Evolutionary conservation across 2,797 vertebrate genomes (phyloP).

Genomic region (Mus spretus): DNA sequence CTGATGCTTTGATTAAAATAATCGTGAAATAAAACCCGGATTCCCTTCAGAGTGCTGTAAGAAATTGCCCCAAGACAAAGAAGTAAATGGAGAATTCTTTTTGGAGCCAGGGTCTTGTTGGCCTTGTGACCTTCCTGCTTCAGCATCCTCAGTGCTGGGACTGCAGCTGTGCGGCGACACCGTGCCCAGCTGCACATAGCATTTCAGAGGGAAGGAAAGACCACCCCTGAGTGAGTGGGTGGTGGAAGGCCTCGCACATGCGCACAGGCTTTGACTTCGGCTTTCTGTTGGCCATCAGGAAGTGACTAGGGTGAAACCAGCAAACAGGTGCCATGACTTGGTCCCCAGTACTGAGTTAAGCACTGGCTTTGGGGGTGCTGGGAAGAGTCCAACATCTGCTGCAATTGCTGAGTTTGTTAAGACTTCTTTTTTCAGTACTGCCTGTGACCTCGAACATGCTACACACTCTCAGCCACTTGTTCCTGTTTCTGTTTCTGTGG

Average conservation of each 20-base stretch:
- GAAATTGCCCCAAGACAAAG: conserved; percentile 52
- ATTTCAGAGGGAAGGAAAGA: background rate
- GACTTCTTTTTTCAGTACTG: background rate
- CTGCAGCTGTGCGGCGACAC: background rate
- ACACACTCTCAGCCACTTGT: background rate
- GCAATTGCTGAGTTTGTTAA: background rate
- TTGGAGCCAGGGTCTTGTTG: background rate
- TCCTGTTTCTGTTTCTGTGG: background rate
- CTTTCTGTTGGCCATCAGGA: conserved; percentile 20
- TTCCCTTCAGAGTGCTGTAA: conserved; percentile 35
- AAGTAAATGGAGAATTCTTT: background rate
- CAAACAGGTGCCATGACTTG: background rate
- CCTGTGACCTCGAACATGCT: background rate
- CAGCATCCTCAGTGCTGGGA: background rate
- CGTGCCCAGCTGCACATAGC: background rate
- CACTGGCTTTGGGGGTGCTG: background rate
- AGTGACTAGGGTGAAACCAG: conserved; percentile 13
- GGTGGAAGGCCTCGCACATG: background rate
- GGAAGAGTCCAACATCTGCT: background rate
- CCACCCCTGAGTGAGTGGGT: background rate
- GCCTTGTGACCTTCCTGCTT: background rate
- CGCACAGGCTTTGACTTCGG: background rate
- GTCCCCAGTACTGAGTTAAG: background rate
- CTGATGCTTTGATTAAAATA: conserved; percentile 62
- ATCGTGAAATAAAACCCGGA: conserved; percentile 45